Evolutionary conservation across 2,888 invertebrate genomes (phyloP).

Genomic region (Pachydiplax longipennis): DNA sequence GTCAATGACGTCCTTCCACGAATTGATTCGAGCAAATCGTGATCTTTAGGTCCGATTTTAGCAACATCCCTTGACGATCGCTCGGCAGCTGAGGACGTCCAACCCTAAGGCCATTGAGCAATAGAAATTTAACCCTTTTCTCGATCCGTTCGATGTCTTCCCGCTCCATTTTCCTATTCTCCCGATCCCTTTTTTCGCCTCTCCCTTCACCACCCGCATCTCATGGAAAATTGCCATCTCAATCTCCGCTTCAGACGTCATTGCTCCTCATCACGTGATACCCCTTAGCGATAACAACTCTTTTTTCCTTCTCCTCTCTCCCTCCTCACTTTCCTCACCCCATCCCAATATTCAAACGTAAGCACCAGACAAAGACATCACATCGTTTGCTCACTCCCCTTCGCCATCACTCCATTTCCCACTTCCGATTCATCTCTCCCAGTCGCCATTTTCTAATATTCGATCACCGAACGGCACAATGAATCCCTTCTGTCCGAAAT

Average conservation of each 20-base stretch:
- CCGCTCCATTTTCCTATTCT: neutral
- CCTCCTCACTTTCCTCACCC: neutral
- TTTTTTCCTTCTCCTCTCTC: neutral
- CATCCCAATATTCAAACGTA: neutral
- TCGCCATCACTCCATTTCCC: neutral
- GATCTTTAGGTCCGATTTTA: neutral
- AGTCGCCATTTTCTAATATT: neutral
- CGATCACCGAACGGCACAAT: neutral
- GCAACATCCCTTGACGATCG: neutral
- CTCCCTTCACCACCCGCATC: slow-evolving; percentile 20
- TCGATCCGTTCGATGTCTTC: neutral
- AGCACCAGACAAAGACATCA: neutral
- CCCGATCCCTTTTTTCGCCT: neutral
- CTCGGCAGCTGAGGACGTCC: neutral
- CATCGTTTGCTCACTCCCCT: neutral
- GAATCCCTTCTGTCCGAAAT: neutral
- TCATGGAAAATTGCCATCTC: slow-evolving; percentile 45
- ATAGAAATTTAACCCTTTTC: neutral
- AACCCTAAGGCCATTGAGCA: neutral
- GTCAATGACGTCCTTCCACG: too few species aligned
- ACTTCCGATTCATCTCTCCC: neutral
- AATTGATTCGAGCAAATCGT: too few species aligned
- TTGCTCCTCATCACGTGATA: slow-evolving; percentile 42
- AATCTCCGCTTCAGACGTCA: slow-evolving; percentile 41
- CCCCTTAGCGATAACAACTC: slow-evolving; percentile 42